A percentile compares a stretch with the other conserved stretches of the same genome.
These are phyloP conservation scores for Caenorhabditis brenneri DNA, from an alignment of 1,140 invertebrate species.

Conservation along the genomic window DNA sequence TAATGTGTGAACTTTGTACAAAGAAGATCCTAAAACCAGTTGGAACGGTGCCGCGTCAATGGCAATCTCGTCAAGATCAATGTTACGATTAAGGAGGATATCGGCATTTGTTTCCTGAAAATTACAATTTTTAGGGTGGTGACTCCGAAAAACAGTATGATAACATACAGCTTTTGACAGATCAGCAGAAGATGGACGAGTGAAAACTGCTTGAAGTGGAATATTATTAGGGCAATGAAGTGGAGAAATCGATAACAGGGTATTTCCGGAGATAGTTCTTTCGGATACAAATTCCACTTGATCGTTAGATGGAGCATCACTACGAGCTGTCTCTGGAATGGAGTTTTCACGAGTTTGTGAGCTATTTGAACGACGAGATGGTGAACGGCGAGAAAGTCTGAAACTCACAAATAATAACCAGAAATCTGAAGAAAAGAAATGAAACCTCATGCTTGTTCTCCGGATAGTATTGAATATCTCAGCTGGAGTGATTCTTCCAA, in stretches of 20 bases:
- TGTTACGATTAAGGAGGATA: constrained; percentile 76
- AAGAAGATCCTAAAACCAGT: constrained; percentile 89
- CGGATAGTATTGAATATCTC: constrained; percentile 55
- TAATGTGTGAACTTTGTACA: constrained; percentile 93
- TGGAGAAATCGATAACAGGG: constrained; percentile 50
- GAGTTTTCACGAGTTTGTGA: constrained; percentile 38
- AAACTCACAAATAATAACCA: background rate
- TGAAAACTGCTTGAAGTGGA: constrained; percentile 46
- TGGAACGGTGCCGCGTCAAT: constrained; percentile 98
- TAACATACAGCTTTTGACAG: background rate
- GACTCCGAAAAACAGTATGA: too few species aligned
- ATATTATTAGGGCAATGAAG: constrained; percentile 51
- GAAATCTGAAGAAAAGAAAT: too few species aligned
- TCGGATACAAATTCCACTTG: constrained; percentile 48
- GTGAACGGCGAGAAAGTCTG: constrained; percentile 32
- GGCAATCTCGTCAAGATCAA: constrained; percentile 86
- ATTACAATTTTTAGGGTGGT: background rate
- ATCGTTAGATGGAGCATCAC: constrained; percentile 31
- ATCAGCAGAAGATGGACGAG: constrained; percentile 7
- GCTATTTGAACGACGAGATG: constrained; percentile 41
- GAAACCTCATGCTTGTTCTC: constrained; percentile 52
- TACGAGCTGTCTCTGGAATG: constrained; percentile 14
- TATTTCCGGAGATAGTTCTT: constrained; percentile 50
- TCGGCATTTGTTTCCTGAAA: constrained; percentile 53
- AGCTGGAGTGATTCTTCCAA: constrained; percentile 47